phyloP scores from a whole-genome alignment of 2,113 vertebrate genomes.

The Ctenomys sociabilis region DNA sequence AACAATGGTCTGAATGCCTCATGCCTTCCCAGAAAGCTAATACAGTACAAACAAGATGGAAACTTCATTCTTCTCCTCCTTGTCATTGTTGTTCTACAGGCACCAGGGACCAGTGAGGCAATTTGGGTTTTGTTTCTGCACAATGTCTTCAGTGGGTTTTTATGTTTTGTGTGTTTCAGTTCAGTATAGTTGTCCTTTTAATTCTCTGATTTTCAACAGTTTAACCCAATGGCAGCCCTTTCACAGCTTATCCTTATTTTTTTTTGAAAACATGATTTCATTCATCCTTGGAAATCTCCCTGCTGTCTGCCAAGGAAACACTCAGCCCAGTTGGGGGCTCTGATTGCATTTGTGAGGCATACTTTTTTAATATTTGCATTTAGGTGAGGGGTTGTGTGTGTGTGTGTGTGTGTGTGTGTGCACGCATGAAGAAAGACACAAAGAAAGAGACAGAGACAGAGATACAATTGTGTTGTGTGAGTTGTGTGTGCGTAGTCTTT shows the following conservation, averaged over 20 bases:
- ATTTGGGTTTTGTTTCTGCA: background rate
- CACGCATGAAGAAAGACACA: too few relatives aligned
- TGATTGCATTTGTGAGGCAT: background rate
- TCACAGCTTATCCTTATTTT: background rate
- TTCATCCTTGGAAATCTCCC: background rate
- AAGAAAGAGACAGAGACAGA: background rate
- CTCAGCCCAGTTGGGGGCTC: background rate
- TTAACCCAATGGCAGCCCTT: background rate
- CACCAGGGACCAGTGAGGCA: background rate
- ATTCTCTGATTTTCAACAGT: background rate
- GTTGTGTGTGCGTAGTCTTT: background rate
- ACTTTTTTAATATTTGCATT: slow-evolving; percentile 28
- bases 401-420: too few relatives aligned
- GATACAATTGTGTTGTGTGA: background rate
- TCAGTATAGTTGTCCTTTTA: background rate
- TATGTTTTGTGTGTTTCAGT: slow-evolving; percentile 12
- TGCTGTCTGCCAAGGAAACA: slow-evolving; percentile 6
- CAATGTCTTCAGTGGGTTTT: background rate
- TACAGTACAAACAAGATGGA: background rate
- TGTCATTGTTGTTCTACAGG: background rate
- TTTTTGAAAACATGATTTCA: background rate
- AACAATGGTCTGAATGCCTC: background rate
- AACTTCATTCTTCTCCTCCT: background rate
- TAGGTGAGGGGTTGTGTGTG: background rate
- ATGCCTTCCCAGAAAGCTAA: background rate